phyloP scores from a whole-genome alignment of 37 sponge, comb jelly and placozoan genomes.

The Cliona cf. orientalis region DNA sequence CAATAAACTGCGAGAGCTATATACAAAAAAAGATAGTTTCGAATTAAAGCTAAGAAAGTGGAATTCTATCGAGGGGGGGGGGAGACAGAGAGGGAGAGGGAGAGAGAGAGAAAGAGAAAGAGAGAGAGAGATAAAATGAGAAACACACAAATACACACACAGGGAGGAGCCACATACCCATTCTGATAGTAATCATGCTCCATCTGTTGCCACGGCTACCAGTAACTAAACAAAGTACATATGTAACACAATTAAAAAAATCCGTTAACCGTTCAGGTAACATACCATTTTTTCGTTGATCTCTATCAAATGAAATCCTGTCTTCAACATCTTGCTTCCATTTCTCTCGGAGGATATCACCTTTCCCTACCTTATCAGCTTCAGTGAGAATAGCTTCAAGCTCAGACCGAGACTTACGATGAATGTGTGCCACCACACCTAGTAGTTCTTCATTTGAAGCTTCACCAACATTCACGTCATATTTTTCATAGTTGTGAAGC shows the following conservation, averaged over 20 bases:
- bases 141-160: too few species aligned
- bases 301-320: neutral
- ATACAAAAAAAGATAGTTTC: neutral
- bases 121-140: too few species aligned
- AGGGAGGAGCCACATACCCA: neutral
- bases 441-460: constrained; percentile 5
- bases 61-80: too few species aligned
- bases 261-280: too few species aligned
- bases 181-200: constrained; percentile 33
- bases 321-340: constrained; percentile 35
- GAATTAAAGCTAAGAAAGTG: too few species aligned
- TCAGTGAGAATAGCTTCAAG: neutral
- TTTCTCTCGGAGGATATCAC: constrained; percentile 1
- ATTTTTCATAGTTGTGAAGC: neutral
- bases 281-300: constrained; percentile 18
- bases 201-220: neutral
- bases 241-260: neutral
- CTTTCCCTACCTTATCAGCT: constrained; percentile 22
- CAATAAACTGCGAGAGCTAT: too few species aligned
- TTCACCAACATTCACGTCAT: constrained; percentile 10
- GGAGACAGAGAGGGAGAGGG: too few species aligned
- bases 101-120: too few species aligned
- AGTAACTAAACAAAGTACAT: neutral
- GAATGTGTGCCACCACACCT: neutral
- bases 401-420: neutral